Base-by-base conservation (phyloP, 92 coral and sea anemone species). In the Zoanthus solanderi region DNA sequence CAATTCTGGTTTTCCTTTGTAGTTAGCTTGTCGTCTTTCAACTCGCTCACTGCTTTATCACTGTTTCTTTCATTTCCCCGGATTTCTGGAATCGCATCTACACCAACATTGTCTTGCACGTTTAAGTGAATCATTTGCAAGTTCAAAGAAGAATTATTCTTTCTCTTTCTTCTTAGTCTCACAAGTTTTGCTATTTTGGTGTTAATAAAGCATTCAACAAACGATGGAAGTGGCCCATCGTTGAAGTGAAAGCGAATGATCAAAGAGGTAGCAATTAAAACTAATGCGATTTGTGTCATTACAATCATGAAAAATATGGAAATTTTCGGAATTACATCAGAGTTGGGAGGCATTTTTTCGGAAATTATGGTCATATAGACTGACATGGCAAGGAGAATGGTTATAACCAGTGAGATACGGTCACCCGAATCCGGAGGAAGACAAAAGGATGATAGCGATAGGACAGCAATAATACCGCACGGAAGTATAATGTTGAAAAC, bases 291-390 rank as follows among this genome's bases (percentile, higher is more conserved):
- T 57, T 58, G 72, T 14, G 75, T 50, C 37, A 88, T 73, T 13
- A 88, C 47, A 12, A 54, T 46, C 29, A 88, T 66, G 18, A 84
- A 58, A 14, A 63, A 83, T 4, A 88, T 45, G 30, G 66, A 87
- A 28, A 88, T 76, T 37, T 18, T 10, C 10, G 91, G 91, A 2
- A 88, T 75, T 16, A 73, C 75, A 17, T 88, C 83, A 28, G 91
- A 88, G 12, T 87, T 88, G 30, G 83, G 73, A 32, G 91, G 91
- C 78, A 88, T 74, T 9, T 85, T 34, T 23, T 34, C 44, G 48
- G 91, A 65, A 5, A 88, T 78, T 12, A 88, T 71, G 37, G 83
- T 52, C 91, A 88, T 83, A 83, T 88, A 88, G n/a, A 88, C 63
- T 1, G 91, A 82, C 61, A 71, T 83, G 9, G 88, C 88, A 0